Percentiles rank a stretch among this genome's conserved stretches.
Evolutionary conservation across 1,140 invertebrate genomes (phyloP).

Genomic region (Drosophila subobscura): DNA sequence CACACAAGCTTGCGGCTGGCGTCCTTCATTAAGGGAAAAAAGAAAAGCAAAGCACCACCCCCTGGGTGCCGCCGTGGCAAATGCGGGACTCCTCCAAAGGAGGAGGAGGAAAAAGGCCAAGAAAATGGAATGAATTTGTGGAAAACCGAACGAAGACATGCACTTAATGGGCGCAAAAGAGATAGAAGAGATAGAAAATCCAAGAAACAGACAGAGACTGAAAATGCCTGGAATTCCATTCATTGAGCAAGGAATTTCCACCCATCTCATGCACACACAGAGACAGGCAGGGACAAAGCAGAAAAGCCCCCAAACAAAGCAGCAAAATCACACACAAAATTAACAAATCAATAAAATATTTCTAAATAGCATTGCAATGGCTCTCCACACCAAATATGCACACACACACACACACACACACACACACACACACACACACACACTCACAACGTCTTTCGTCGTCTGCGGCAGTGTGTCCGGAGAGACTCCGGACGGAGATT

Average conservation of each 20-base stretch:
- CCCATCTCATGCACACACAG: not conserved
- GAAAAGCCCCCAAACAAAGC: slow-evolving; percentile 10
- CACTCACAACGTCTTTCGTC: slow-evolving; percentile 14
- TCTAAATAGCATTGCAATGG: slow-evolving; percentile 2
- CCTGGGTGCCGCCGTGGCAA: slow-evolving; percentile 1
- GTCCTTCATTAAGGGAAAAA: slow-evolving; percentile 62
- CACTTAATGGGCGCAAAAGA: slow-evolving; percentile 17
- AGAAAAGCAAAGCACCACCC: slow-evolving; percentile 24
- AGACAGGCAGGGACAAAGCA: slow-evolving; percentile 8
- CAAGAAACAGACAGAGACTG: slow-evolving; percentile 13
- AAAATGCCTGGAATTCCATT: slow-evolving; percentile 32
- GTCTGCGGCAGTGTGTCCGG: not conserved
- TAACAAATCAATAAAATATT: slow-evolving; percentile 55
- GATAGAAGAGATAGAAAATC: not conserved
- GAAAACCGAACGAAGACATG: slow-evolving; percentile 47
- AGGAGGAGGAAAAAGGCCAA: slow-evolving; percentile 24
- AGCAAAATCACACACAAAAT: slow-evolving; percentile 38
- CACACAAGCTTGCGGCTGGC: slow-evolving; percentile 48
- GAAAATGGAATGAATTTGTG: slow-evolving; percentile 50
- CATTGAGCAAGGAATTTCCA: slow-evolving; percentile 40
- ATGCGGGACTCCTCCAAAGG: slow-evolving; percentile 25
- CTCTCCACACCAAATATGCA: too few relatives aligned
- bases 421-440: too few relatives aligned
- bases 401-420: too few relatives aligned
- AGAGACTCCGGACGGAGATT: slow-evolving; percentile 8